A percentile compares a stretch with the other conserved stretches of the same genome.
Conservation (phyloP, 2,113 vertebrate genomes). For the Leucoraja erinaceus region DNA sequence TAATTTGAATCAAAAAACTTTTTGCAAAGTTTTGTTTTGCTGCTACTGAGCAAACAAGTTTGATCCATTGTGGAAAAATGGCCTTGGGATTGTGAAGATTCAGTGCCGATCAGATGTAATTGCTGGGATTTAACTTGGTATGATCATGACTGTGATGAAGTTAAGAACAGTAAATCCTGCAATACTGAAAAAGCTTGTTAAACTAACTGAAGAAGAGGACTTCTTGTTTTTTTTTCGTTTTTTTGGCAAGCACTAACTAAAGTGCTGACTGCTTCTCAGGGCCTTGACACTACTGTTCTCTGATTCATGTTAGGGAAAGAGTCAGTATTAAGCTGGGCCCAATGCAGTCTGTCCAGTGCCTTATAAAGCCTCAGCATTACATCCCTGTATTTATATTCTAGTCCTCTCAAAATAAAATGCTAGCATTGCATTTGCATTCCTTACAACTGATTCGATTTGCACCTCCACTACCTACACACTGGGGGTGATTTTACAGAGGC, state of each 20-base stretch:
- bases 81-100: neutral
- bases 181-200: neutral
- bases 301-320: neutral
- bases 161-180: neutral
- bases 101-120: neutral
- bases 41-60: neutral
- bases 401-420: too few species aligned
- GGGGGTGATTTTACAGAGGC: too few species aligned
- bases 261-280: neutral
- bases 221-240: neutral
- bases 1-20: neutral
- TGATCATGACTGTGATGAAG: neutral
- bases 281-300: neutral
- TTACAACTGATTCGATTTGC: too few species aligned
- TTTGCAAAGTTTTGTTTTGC: neutral
- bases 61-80: neutral
- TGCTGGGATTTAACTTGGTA: neutral
- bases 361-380: too few species aligned
- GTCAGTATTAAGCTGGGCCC: neutral
- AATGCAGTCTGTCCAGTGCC: too few species aligned
- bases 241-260: neutral
- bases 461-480: too few species aligned
- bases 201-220: neutral
- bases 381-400: too few species aligned
- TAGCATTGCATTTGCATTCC: too few species aligned